These are phyloP conservation scores for Anguilla megastoma DNA, from an alignment of 2,797 vertebrate genomes.

Conservation along the genomic window DNA sequence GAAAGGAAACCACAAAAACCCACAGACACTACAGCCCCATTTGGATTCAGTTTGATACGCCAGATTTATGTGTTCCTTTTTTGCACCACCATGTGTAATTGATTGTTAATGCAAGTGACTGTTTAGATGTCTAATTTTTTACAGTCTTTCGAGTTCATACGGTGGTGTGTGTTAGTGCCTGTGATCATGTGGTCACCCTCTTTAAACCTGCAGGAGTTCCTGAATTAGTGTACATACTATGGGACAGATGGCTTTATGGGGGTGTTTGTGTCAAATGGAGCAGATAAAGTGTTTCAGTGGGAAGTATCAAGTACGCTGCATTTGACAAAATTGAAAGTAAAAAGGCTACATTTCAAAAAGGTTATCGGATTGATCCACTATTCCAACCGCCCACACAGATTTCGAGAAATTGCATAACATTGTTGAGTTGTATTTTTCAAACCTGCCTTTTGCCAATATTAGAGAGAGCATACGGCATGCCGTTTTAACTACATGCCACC, in stretches of 20 bases:
- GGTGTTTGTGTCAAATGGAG: not conserved
- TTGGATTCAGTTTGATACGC: no score
- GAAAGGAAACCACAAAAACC: no score
- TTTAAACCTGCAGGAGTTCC: not conserved
- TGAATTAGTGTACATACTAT: not conserved
- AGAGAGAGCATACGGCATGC: not conserved
- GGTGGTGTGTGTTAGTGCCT: not conserved
- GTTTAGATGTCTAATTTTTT: not conserved
- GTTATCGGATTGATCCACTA: not conserved
- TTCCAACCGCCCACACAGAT: not conserved
- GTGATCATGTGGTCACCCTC: not conserved
- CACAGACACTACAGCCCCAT: no score
- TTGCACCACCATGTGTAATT: not conserved
- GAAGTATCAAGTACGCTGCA: not conserved
- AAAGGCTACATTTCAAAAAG: constrained; percentile 11
- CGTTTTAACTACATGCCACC: not conserved
- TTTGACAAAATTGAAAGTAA: not conserved
- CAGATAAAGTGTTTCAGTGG: not conserved
- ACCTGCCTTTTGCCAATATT: not conserved
- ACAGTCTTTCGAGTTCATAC: not conserved
- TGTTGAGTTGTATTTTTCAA: not conserved
- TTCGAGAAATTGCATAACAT: not conserved
- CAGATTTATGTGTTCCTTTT: not conserved
- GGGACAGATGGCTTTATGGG: not conserved
- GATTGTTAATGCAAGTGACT: not conserved